These are phyloP conservation scores for Sterrhoptilus dennistouni DNA, from an alignment of 2,113 vertebrate genomes.

Conservation along the genomic window DNA sequence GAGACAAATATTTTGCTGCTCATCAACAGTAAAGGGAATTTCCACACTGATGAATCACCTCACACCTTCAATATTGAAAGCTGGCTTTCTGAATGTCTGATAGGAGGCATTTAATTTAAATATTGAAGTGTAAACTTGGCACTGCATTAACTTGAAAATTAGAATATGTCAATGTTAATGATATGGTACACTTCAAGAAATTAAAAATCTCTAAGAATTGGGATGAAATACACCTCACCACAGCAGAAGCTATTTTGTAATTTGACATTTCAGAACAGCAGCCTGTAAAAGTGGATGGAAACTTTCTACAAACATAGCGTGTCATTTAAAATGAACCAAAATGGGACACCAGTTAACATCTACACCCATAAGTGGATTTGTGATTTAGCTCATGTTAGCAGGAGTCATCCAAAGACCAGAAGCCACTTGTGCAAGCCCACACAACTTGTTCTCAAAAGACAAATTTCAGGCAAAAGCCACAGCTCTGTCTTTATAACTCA, in stretches of 20 bases:
- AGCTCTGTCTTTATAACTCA: conserved; percentile 15
- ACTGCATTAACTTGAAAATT: neutral
- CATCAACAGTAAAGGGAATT: neutral
- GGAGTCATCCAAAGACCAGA: neutral
- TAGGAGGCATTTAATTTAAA: conserved; percentile 3
- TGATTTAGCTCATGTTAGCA: neutral
- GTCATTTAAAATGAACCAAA: neutral
- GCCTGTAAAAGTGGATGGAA: neutral
- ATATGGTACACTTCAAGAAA: neutral
- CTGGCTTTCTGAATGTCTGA: neutral
- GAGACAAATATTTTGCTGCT: neutral
- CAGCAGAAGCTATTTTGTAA: neutral
- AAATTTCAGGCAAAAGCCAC: conserved; percentile 16
- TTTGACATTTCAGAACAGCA: neutral
- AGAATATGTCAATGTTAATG: neutral
- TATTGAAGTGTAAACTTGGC: neutral
- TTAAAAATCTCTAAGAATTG: neutral
- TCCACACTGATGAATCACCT: neutral
- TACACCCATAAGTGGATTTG: neutral
- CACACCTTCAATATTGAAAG: neutral
- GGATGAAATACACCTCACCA: neutral
- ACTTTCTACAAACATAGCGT: neutral
- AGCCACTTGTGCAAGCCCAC: conserved; percentile 25
- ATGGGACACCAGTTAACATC: neutral
- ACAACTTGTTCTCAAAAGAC: conserved; percentile 36